These are phyloP conservation scores for Clarias laeviceps DNA, from an alignment of 2,797 vertebrate genomes.

Conservation along the genomic window DNA sequence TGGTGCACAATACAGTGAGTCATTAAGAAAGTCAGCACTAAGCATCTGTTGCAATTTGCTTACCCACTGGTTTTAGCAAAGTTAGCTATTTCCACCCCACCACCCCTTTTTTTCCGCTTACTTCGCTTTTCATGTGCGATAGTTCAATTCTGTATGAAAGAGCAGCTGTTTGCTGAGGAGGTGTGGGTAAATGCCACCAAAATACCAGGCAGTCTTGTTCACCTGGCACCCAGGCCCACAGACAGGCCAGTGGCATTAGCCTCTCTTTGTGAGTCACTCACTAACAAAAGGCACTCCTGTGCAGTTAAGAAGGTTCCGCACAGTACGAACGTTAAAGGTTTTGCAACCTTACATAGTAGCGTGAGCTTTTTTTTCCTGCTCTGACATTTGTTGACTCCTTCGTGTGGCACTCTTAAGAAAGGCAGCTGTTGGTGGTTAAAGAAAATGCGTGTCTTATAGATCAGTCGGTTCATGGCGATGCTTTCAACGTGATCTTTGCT, in stretches of 20 bases:
- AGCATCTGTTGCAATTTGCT: conserved; percentile 49
- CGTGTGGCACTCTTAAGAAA: conserved; percentile 18
- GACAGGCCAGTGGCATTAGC: conserved; percentile 55
- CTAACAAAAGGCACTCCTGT: conserved; percentile 46
- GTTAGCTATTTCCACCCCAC: conserved; percentile 31
- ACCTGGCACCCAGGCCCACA: conserved; percentile 49
- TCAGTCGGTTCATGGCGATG: conserved; percentile 15
- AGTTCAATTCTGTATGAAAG: conserved; percentile 53
- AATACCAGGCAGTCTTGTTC: conserved; percentile 55
- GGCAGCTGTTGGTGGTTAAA: conserved; percentile 19
- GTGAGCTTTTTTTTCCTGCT: conserved; percentile 40
- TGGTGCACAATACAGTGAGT: conserved; percentile 37
- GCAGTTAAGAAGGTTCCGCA: conserved; percentile 50
- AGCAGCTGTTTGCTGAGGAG: conserved; percentile 58
- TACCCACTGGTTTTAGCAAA: conserved; percentile 44
- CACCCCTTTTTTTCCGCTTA: conserved; percentile 40
- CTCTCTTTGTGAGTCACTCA: conserved; percentile 54
- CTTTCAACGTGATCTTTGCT: conserved; percentile 22
- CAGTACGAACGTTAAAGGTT: conserved; percentile 51
- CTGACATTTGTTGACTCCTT: conserved; percentile 47
- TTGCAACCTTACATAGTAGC: conserved; percentile 44
- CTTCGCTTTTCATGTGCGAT: conserved; percentile 53
- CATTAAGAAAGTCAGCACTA: conserved; percentile 39
- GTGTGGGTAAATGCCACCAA: conserved; percentile 61
- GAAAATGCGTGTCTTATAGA: conserved; percentile 30